A percentile compares a stretch with the other conserved stretches of the same genome.
These are phyloP conservation scores for Corythornis cristatus DNA, from an alignment of 2,113 vertebrate species.

Conservation along the genomic window DNA sequence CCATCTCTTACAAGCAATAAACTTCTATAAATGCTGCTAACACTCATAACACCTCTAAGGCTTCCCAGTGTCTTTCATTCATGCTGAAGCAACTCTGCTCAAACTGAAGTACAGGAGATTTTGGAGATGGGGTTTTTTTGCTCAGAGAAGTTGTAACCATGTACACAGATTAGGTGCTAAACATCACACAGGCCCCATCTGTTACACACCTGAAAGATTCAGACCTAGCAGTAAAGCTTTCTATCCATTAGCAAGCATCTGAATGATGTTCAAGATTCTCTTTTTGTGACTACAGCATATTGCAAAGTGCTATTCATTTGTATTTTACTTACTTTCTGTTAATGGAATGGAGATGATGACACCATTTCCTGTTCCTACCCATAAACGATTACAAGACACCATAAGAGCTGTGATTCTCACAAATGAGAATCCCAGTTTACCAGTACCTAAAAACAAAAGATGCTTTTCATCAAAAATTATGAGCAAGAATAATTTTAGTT, in stretches of 20 bases:
- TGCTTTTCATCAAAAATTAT: slow-evolving; percentile 61
- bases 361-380: slow-evolving; percentile 92
- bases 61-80: not conserved
- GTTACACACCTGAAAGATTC: not conserved
- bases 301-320: slow-evolving; percentile 23
- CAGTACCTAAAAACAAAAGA: slow-evolving; percentile 81
- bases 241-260: slow-evolving; percentile 18
- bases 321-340: slow-evolving; percentile 85
- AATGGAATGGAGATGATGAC: slow-evolving; percentile 94
- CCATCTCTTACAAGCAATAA: not conserved
- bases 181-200: not conserved
- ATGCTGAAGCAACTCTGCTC: not conserved
- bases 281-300: slow-evolving; percentile 32
- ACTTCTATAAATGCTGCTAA: not conserved
- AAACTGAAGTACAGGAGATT: not conserved
- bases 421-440: slow-evolving; percentile 92
- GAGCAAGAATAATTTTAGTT: slow-evolving; percentile 21
- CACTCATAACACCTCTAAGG: not conserved
- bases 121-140: not conserved
- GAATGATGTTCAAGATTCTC: not conserved
- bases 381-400: slow-evolving; percentile 90
- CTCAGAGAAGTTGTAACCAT: not conserved
- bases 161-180: not conserved
- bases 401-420: slow-evolving; percentile 91
- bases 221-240: not conserved